phyloP scores from a whole-genome alignment of 2,888 invertebrate genomes.

The Nebria brevicollis region DNA sequence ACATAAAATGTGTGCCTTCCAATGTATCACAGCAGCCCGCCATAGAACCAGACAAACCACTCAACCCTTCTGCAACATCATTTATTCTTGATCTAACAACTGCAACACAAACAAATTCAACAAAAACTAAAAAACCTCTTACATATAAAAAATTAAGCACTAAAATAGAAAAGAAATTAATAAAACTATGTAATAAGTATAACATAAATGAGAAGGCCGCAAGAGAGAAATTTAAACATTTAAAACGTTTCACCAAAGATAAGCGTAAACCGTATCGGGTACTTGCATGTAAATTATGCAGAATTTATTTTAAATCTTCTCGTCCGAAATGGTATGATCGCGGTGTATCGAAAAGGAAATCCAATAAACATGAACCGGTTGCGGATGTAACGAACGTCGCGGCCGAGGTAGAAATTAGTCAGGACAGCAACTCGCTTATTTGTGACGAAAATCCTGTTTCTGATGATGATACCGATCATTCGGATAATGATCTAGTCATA shows the following conservation, averaged over 20 bases:
- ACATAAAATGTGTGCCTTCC: conserved; percentile 33
- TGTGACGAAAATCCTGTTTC: neutral
- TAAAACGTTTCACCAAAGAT: conserved; percentile 39
- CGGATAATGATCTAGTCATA: conserved; percentile 11
- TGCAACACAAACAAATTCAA: neutral
- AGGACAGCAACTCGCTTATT: neutral
- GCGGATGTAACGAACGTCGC: conserved; percentile 40
- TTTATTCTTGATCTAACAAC: neutral
- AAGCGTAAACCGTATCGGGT: conserved; percentile 30
- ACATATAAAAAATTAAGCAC: conserved; percentile 3
- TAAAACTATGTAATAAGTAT: conserved; percentile 20
- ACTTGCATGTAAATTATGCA: conserved; percentile 32
- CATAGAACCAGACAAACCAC: conserved; percentile 18
- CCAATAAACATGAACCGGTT: conserved; percentile 16
- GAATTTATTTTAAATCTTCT: conserved; percentile 29
- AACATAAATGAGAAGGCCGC: conserved; percentile 18
- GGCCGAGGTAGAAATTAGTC: conserved; percentile 12
- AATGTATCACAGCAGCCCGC: conserved; percentile 25
- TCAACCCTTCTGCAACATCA: conserved; percentile 8
- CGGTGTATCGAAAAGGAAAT: conserved; percentile 13
- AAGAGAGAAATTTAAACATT: conserved; percentile 28
- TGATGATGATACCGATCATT: neutral
- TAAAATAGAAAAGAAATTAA: conserved; percentile 20
- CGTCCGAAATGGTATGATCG: conserved; percentile 15
- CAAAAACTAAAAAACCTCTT: neutral